These are phyloP conservation scores for Spodoptera frugiperda DNA, from an alignment of 1,140 invertebrate genomes.

Conservation along the genomic window DNA sequence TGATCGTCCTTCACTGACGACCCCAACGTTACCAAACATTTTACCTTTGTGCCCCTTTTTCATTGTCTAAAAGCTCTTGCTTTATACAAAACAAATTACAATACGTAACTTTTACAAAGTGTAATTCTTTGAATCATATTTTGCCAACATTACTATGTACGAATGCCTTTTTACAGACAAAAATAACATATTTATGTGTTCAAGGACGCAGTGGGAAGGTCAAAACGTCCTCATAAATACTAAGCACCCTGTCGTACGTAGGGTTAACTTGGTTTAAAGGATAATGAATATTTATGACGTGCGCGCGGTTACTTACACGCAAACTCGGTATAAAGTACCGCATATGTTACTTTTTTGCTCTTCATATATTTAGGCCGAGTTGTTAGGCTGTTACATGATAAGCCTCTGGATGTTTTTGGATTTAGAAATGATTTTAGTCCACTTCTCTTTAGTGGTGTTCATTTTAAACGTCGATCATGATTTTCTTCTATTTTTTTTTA, in stretches of 20 bases:
- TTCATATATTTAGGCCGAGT: background rate
- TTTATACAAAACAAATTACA: constrained; percentile 15
- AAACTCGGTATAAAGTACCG: constrained; percentile 8
- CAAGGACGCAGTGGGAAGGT: constrained; percentile 31
- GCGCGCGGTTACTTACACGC: constrained; percentile 10
- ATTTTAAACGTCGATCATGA: no score
- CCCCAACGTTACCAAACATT: background rate
- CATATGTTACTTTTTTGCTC: background rate
- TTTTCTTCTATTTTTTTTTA: no score
- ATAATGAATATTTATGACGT: constrained; percentile 42
- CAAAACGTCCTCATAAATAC: constrained; percentile 43
- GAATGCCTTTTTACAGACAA: background rate
- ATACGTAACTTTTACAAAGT: background rate
- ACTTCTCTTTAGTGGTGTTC: no score
- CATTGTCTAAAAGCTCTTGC: background rate
- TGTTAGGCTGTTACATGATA: background rate
- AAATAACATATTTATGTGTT: constrained; percentile 5
- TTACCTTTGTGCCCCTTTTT: background rate
- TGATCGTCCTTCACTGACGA: constrained; percentile 8
- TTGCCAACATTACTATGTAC: no score
- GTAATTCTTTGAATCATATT: background rate
- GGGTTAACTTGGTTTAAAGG: constrained; percentile 40
- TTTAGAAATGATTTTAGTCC: no score
- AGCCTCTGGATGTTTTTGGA: no score
- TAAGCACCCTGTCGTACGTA: constrained; percentile 32